Conservation (phyloP, 2,888 invertebrate genomes). For the Harpalus rufipes region DNA sequence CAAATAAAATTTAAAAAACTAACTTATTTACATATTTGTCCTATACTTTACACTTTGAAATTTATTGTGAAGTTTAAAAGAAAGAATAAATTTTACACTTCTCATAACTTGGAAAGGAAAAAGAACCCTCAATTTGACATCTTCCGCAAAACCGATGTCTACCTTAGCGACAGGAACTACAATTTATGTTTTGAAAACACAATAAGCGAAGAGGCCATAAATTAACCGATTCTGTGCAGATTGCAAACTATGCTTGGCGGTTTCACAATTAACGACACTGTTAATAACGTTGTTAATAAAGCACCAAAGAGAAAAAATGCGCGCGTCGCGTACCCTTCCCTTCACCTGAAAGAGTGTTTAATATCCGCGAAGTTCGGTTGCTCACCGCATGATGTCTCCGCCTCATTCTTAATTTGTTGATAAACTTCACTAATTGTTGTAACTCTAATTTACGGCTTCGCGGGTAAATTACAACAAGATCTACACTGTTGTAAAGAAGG, state of each 20-base stretch:
- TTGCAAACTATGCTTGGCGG: conserved; percentile 52
- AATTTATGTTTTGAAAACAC: conserved; percentile 66
- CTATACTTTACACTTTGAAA: conserved; percentile 30
- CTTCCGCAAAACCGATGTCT: conserved; percentile 42
- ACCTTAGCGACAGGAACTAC: conserved; percentile 57
- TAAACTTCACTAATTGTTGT: conserved; percentile 72
- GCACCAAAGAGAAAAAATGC: conserved; percentile 24
- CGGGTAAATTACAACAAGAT: conserved; percentile 42
- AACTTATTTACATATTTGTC: conserved; percentile 46
- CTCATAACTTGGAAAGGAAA: neutral
- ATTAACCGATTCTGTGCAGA: conserved; percentile 51
- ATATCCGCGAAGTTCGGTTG: conserved; percentile 61
- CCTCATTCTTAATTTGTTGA: conserved; percentile 70
- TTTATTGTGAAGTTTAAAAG: neutral
- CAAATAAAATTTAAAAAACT: conserved; percentile 16
- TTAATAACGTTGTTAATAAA: conserved; percentile 67
- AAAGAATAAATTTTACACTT: conserved; percentile 18
- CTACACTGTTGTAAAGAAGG: conserved; percentile 45
- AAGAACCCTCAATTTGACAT: neutral
- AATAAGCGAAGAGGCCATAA: conserved; percentile 54
- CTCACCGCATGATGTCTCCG: conserved; percentile 63
- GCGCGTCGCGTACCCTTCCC: conserved; percentile 9
- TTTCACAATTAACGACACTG: conserved; percentile 65
- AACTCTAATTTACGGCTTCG: conserved; percentile 71
- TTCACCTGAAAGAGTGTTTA: conserved; percentile 46